These are phyloP conservation scores for Todiramphus saurophagus DNA, from an alignment of 2,113 vertebrate genomes.

Conservation along the genomic window DNA sequence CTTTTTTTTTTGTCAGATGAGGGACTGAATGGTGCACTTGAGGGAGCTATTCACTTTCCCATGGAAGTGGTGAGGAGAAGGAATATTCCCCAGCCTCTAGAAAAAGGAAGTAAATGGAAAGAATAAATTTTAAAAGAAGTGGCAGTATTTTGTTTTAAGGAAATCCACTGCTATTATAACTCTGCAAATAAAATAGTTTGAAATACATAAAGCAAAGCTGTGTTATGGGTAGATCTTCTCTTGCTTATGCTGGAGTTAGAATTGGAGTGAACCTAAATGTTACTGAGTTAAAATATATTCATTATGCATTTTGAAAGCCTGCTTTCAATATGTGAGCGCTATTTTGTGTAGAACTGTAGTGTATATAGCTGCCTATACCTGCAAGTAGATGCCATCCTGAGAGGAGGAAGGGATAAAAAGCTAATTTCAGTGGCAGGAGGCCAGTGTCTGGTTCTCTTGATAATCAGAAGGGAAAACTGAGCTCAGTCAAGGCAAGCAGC, in stretches of 20 bases:
- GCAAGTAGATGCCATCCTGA: accelerated
- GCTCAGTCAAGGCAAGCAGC: neutral
- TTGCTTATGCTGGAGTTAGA: neutral
- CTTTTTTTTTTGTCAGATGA: neutral
- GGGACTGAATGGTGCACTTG: slow-evolving; percentile 18
- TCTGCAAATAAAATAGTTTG: neutral
- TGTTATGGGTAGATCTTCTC: neutral
- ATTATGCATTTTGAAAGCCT: neutral
- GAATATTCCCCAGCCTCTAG: neutral
- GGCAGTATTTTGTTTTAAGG: neutral
- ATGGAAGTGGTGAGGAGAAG: neutral
- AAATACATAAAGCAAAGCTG: neutral
- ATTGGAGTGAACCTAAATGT: neutral
- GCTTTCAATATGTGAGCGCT: neutral
- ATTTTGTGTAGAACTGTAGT: neutral
- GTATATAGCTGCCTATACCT: neutral
- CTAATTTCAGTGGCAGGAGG: neutral
- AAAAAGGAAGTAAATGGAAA: neutral
- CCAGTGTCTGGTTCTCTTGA: neutral
- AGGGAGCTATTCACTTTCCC: slow-evolving; percentile 39
- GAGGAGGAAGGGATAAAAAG: neutral
- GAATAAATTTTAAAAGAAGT: neutral
- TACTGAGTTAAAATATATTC: neutral
- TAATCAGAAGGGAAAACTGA: neutral
- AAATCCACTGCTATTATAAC: neutral